These are phyloP conservation scores for Sinocyclocheilus grahami DNA, from an alignment of 2,113 vertebrate genomes.

Conservation along the genomic window DNA sequence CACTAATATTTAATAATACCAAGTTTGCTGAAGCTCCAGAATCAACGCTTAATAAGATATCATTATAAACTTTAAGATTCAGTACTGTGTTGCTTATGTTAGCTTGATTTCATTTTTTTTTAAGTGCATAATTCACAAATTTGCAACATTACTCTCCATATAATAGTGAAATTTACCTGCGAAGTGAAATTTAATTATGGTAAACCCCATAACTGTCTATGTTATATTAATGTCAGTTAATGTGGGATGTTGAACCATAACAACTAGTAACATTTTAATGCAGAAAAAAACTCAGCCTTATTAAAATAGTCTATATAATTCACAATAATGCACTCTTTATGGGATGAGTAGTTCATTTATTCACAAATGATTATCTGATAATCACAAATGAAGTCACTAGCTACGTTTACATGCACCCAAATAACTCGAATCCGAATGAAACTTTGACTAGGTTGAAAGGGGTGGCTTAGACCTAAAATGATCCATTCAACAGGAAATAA, in stretches of 20 bases:
- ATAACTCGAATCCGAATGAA: no score
- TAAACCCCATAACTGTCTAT: not conserved
- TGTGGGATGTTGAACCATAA: not conserved
- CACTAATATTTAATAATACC: no score
- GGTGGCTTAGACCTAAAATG: no score
- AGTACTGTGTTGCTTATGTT: no score
- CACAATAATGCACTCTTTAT: not conserved
- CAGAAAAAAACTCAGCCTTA: no score
- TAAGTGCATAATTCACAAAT: not conserved
- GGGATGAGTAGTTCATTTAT: not conserved
- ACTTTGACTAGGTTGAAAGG: no score
- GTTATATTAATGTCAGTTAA: not conserved
- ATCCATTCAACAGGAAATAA: no score
- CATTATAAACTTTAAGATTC: no score
- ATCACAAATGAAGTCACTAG: not conserved
- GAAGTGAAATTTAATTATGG: not conserved
- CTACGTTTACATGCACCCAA: no score
- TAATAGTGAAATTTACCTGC: not conserved
- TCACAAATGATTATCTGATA: not conserved
- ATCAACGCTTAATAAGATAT: no score
- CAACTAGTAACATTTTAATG: not conserved
- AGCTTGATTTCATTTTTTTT: not conserved
- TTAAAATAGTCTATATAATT: no score
- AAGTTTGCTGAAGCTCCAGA: no score
- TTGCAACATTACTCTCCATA: not conserved